Conservation (phyloP, 2,888 invertebrate species). For the Dasysyrphus albostriatus region DNA sequence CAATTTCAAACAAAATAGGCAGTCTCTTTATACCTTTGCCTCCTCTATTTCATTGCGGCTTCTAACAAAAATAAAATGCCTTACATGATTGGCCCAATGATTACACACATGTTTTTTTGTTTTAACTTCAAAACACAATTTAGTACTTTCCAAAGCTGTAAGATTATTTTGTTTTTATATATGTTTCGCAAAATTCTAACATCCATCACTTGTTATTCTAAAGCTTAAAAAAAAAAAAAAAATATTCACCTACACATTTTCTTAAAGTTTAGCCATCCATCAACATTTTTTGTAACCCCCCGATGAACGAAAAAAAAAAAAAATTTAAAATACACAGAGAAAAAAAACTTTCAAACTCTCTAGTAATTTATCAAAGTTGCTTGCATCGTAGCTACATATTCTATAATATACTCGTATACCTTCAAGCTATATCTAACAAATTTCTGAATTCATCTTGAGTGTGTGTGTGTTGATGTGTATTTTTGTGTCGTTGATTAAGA, state of each 20-base stretch:
- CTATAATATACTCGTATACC: too few relatives aligned
- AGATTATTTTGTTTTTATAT: constrained; percentile 6
- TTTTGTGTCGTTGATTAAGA: constrained; percentile 12
- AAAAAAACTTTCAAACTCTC: constrained; percentile 11
- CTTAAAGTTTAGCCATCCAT: constrained; percentile 30
- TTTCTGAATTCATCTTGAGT: constrained; percentile 49
- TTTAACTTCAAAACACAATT: constrained; percentile 11
- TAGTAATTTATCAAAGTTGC: constrained; percentile 30
- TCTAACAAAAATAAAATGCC: background rate
- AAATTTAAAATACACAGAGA: background rate
- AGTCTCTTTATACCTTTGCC: background rate
- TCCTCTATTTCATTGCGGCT: background rate
- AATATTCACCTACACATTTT: constrained; percentile 19
- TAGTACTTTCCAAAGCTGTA: background rate
- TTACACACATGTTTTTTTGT: background rate
- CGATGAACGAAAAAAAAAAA: background rate
- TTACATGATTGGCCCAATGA: background rate
- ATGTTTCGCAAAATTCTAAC: background rate
- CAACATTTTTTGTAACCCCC: background rate
- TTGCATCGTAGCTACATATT: background rate
- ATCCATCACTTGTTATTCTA: constrained; percentile 22
- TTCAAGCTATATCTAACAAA: constrained; percentile 6
- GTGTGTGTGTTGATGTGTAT: background rate
- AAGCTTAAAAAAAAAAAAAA: constrained; percentile 2
- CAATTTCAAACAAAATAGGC: background rate